Evolutionary conservation across 2,888 invertebrate genomes (phyloP).

Genomic region (Vannuccia rotundouncinata): DNA sequence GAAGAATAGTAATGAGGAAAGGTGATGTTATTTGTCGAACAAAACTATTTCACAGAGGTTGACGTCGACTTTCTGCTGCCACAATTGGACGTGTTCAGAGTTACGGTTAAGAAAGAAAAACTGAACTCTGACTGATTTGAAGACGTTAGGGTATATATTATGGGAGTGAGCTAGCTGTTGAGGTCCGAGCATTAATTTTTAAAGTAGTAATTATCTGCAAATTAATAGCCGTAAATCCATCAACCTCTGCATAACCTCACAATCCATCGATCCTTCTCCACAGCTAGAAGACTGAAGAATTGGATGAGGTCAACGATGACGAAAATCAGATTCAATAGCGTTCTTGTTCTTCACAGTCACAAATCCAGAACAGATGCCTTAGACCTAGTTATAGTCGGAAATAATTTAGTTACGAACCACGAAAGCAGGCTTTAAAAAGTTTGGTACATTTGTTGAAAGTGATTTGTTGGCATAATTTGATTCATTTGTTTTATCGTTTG

Average conservation of each 20-base stretch:
- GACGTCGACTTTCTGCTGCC: neutral
- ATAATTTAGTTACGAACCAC: neutral
- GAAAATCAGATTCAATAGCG: constrained; percentile 7
- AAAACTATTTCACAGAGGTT: neutral
- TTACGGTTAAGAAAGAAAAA: neutral
- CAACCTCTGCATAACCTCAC: neutral
- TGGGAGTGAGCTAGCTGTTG: neutral
- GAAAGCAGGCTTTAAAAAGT: constrained; percentile 10
- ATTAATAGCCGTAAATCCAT: neutral
- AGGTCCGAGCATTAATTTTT: neutral
- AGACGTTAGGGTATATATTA: neutral
- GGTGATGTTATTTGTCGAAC: neutral
- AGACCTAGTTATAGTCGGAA: constrained; percentile 9
- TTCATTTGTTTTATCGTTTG: neutral
- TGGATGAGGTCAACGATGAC: constrained; percentile 7
- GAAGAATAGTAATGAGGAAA: neutral
- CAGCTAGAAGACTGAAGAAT: neutral
- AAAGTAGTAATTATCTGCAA: neutral
- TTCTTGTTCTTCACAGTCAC: constrained; percentile 24
- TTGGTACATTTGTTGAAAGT: constrained; percentile 11
- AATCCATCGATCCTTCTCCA: neutral
- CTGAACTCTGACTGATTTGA: neutral
- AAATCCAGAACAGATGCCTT: constrained; percentile 24
- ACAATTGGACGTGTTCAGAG: neutral
- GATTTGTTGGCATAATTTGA: neutral